phyloP scores from a whole-genome alignment of 1,140 invertebrate genomes.

The Lethrus apterus region DNA sequence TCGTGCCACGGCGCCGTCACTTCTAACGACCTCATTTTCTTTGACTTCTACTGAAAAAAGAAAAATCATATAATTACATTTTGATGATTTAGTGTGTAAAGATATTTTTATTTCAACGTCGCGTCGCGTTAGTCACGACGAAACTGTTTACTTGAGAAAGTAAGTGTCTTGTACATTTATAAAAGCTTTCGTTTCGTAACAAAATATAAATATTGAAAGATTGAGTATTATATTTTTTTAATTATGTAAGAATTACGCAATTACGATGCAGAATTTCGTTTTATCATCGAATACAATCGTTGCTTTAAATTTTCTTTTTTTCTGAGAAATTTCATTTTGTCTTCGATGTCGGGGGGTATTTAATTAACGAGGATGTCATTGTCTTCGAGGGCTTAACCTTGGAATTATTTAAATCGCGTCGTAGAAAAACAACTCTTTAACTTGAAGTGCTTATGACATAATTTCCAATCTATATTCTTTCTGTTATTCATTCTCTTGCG shows the following conservation, averaged over 20 bases:
- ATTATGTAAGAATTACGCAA: neutral
- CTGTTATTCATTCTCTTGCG: neutral
- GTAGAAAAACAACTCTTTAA: neutral
- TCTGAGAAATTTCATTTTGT: too few relatives aligned
- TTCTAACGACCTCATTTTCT: slow-evolving; percentile 38
- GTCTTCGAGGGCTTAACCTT: slow-evolving; percentile 7
- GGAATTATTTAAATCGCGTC: slow-evolving; percentile 11
- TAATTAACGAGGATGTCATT: slow-evolving; percentile 5
- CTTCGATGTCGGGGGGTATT: too few relatives aligned
- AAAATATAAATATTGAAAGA: too few relatives aligned
- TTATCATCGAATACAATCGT: neutral
- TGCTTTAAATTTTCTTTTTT: slow-evolving; percentile 4
- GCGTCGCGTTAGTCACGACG: too few relatives aligned
- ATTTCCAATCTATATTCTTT: slow-evolving; percentile 13
- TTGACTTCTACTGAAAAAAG: slow-evolving; percentile 1
- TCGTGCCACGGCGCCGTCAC: slow-evolving; percentile 41
- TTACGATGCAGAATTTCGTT: neutral
- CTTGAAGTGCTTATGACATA: too few relatives aligned
- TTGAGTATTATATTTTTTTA: neutral
- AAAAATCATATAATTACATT: neutral
- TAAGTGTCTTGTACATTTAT: neutral
- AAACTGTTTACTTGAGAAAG: neutral
- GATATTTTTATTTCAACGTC: too few relatives aligned
- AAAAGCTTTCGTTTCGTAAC: too few relatives aligned
- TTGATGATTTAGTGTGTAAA: neutral